A percentile compares a stretch with the other conserved stretches of the same genome.
Conservation (phyloP, 1,140 invertebrate genomes). For the Bombus waltoni region DNA sequence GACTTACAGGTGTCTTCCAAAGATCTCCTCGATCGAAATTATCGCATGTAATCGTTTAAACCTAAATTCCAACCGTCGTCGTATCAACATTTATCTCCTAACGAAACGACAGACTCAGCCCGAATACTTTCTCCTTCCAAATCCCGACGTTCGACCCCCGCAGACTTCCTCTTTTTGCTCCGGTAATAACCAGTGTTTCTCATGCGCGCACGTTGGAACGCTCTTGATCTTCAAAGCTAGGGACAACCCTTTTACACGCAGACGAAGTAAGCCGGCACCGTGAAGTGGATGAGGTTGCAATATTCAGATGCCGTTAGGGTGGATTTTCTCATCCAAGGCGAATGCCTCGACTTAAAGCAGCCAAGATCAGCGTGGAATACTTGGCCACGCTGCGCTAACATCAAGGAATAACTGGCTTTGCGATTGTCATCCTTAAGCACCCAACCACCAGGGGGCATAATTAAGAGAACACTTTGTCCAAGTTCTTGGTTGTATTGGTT, state of each 20-base stretch:
- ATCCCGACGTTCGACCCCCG: background rate
- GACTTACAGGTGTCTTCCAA: too few species aligned
- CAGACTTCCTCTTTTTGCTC: constrained; percentile 3
- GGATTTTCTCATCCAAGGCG: constrained; percentile 57
- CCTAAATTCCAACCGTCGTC: background rate
- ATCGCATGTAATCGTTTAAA: too few species aligned
- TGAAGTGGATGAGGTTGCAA: constrained; percentile 67
- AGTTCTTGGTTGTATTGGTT: background rate
- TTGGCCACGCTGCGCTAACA: constrained; percentile 1
- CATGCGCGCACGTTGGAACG: constrained; percentile 27
- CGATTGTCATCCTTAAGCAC: constrained; percentile 28
- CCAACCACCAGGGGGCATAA: background rate
- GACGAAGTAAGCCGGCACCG: constrained; percentile 46
- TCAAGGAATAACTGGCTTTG: constrained; percentile 45
- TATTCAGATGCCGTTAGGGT: constrained; percentile 64
- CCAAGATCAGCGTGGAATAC: constrained; percentile 40
- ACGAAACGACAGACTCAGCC: background rate
- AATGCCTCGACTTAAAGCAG: constrained; percentile 47
- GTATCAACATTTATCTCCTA: background rate
- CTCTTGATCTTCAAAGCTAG: constrained; percentile 56
- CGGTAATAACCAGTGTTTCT: constrained; percentile 52
- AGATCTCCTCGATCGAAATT: background rate
- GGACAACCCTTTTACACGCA: constrained; percentile 50
- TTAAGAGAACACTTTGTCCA: background rate
- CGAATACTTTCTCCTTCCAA: constrained; percentile 11